A percentile compares a stretch with the other conserved stretches of the same genome.
These are phyloP conservation scores for Merops nubicus DNA, from an alignment of 2,113 vertebrate genomes.

Conservation along the genomic window DNA sequence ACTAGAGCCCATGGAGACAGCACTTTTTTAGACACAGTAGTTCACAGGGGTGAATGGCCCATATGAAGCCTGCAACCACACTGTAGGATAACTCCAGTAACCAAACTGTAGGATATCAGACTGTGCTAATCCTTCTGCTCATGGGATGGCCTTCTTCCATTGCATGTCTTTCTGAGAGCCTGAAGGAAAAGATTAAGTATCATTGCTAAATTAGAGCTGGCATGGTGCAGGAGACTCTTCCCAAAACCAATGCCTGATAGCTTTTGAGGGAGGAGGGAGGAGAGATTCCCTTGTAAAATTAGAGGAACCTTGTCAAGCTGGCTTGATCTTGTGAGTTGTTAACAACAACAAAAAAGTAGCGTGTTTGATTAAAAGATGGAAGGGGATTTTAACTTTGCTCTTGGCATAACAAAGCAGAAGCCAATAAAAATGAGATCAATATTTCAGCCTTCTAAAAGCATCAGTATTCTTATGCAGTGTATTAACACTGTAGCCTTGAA, in stretches of 20 bases:
- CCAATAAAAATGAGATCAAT: neutral
- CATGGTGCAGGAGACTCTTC: neutral
- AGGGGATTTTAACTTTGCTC: neutral
- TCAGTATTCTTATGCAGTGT: neutral
- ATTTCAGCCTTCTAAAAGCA: neutral
- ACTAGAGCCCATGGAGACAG: accelerated
- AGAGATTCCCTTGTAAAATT: conserved; percentile 1
- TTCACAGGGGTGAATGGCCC: neutral
- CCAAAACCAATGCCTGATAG: neutral
- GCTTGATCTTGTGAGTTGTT: neutral
- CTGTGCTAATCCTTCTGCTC: neutral
- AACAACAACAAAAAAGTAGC: neutral
- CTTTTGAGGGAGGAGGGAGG: neutral
- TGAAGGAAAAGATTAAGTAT: neutral
- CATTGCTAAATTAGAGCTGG: neutral
- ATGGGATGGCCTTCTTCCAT: neutral
- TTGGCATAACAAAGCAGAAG: neutral
- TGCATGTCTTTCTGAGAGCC: neutral
- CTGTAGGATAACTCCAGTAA: too few species aligned
- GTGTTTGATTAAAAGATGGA: neutral
- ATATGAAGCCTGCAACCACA: neutral
- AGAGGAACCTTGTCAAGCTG: neutral
- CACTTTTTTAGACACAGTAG: neutral
- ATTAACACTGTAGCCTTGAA: neutral
- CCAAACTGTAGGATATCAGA: neutral